Percentiles rank a stretch among this genome's conserved stretches.
Conservation (phyloP, 2,888 invertebrate species). For the Smittia aterrima region DNA sequence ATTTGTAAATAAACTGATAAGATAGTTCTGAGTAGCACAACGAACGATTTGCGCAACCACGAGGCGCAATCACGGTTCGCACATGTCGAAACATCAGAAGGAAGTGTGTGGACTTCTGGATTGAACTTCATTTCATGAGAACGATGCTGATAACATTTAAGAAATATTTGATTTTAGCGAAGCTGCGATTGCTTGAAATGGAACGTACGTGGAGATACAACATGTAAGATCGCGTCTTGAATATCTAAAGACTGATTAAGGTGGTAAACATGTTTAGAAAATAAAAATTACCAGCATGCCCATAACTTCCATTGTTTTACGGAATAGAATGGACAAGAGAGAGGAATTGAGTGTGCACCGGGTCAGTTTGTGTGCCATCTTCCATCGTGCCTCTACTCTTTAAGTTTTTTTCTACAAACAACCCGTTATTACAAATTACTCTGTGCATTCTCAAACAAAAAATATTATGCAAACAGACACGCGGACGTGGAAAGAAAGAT, state of each 20-base stretch:
- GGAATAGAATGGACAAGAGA: background rate
- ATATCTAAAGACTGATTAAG: background rate
- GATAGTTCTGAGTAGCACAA: background rate
- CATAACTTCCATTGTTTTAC: background rate
- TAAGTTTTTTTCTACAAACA: background rate
- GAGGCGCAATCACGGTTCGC: background rate
- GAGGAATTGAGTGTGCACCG: background rate
- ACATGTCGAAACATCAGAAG: background rate
- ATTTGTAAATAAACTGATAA: background rate
- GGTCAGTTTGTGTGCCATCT: background rate
- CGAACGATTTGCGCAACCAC: background rate
- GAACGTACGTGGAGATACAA: too few relatives aligned
- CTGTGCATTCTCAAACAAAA: background rate
- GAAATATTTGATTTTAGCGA: too few relatives aligned
- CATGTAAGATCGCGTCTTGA: background rate
- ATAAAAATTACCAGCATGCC: background rate
- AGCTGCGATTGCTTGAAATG: too few relatives aligned
- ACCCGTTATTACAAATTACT: slow-evolving; percentile 1
- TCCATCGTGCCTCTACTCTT: background rate
- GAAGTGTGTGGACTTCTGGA: too few relatives aligned
- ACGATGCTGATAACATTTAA: too few relatives aligned
- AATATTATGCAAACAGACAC: slow-evolving; percentile 2
- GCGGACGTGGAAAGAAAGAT: background rate
- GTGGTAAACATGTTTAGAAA: background rate
- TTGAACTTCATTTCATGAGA: too few relatives aligned